phyloP scores from a whole-genome alignment of 2,888 invertebrate species.

The Lithodes maja region DNA sequence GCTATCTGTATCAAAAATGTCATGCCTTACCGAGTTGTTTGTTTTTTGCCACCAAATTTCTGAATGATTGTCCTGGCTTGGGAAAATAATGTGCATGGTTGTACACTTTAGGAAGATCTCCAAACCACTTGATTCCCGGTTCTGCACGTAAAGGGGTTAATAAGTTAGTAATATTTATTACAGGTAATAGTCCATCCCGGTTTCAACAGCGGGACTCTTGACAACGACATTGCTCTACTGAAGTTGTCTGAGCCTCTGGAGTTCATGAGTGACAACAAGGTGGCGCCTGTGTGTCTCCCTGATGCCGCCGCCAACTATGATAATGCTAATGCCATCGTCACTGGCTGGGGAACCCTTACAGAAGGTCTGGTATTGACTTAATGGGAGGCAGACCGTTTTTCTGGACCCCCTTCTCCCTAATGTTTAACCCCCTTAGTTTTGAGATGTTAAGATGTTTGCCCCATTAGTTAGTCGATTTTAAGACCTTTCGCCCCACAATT shows the following conservation, averaged over 20 bases:
- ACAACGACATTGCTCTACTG: no score
- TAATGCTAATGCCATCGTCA: neutral
- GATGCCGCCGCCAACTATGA: neutral
- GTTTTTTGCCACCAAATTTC: neutral
- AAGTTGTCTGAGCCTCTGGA: neutral
- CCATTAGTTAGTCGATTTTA: no score
- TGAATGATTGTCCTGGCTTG: neutral
- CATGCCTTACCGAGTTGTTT: neutral
- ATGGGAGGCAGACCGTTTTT: no score
- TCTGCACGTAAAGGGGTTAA: no score
- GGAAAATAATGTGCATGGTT: no score
- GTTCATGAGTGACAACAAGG: neutral
- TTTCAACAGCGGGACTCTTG: neutral
- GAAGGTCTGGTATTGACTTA: neutral
- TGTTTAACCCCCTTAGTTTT: no score
- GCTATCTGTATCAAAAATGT: neutral
- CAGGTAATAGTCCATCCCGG: neutral
- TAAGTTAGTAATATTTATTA: neutral
- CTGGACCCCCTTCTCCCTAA: no score
- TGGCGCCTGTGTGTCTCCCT: neutral
- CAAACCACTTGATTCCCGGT: no score
- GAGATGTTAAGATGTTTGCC: no score
- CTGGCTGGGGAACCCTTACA: neutral
- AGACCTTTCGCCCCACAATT: no score
- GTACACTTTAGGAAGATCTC: no score